Evolutionary conservation across 2,113 vertebrate genomes (phyloP).

Genomic region (Sylvietta virens): DNA sequence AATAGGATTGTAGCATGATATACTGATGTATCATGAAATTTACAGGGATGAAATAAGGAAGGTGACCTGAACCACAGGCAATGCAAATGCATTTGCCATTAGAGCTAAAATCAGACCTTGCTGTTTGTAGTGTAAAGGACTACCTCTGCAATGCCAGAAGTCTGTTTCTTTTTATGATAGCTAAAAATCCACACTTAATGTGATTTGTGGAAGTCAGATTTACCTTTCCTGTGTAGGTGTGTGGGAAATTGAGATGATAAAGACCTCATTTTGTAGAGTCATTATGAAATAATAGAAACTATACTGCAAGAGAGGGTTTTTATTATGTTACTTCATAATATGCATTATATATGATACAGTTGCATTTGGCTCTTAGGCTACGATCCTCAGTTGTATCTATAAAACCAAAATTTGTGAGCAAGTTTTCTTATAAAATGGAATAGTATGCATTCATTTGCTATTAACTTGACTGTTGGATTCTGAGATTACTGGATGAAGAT

Average conservation of each 20-base stretch:
- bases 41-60: not conserved
- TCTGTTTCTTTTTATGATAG: not conserved
- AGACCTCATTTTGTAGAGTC: not conserved
- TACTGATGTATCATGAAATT: not conserved
- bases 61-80: not conserved
- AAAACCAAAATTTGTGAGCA: not conserved
- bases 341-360: not conserved
- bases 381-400: not conserved
- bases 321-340: not conserved
- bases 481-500: not conserved
- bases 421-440: not conserved
- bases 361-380: not conserved
- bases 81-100: not conserved
- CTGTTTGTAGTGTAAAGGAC: not conserved
- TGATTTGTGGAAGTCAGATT: not conserved
- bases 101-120: not conserved
- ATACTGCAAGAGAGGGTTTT: not conserved
- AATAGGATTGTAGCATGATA: not conserved
- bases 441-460: not conserved
- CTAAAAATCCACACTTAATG: not conserved
- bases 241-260: not conserved
- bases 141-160: not conserved
- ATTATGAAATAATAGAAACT: not conserved
- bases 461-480: not conserved
- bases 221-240: not conserved